Conservation (phyloP, 2,888 invertebrate genomes). For the Physocephala rufipes region DNA sequence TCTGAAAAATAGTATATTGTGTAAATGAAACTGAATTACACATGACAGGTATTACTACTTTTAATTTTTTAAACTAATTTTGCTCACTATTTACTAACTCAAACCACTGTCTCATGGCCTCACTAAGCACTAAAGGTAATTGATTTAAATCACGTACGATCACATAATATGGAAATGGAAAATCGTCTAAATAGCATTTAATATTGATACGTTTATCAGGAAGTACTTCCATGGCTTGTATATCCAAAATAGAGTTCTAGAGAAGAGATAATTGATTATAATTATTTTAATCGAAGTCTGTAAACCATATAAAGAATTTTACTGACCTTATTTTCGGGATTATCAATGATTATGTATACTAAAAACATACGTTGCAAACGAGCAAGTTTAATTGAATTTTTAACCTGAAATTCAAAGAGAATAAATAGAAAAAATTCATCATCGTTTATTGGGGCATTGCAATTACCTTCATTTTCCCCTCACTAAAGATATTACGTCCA, state of each 20-base stretch:
- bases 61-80: not conserved
- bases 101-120: constrained; percentile 98
- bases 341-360: constrained; percentile 96
- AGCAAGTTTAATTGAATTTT: constrained; percentile 81
- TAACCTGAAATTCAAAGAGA: constrained; percentile 67
- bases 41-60: not conserved
- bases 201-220: constrained; percentile 68
- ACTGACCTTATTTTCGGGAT: constrained; percentile 84
- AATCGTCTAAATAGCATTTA: constrained; percentile 89
- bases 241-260: constrained; percentile 90
- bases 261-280: constrained; percentile 22
- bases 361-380: constrained; percentile 86
- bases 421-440: not conserved
- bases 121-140: constrained; percentile 90
- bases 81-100: constrained; percentile 79
- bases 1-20: not conserved
- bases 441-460: not conserved
- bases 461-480: constrained; percentile 79
- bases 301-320: too few species aligned
- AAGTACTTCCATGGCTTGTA: constrained; percentile 72
- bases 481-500: constrained; percentile 90
- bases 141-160: constrained; percentile 89
- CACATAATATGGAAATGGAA: constrained; percentile 98
- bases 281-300: not conserved
- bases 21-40: not conserved